Percentiles rank a stretch among this genome's conserved stretches.
phyloP scores from a whole-genome alignment of 2,888 invertebrate species.

The Mythimna albipuncta region DNA sequence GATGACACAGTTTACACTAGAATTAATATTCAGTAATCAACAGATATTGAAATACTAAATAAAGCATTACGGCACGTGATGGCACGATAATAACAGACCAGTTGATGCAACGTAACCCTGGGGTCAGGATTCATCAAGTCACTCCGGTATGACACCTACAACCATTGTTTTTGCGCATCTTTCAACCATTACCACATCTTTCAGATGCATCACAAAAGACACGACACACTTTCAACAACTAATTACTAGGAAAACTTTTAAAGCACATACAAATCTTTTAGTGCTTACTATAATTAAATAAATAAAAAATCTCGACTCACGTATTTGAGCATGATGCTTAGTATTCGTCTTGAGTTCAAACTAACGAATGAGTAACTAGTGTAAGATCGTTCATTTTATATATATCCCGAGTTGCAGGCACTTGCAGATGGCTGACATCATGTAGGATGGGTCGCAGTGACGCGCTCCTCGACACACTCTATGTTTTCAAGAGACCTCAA shows the following conservation, averaged over 20 bases:
- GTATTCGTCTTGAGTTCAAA: slow-evolving; percentile 87
- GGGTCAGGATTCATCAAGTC: slow-evolving; percentile 61
- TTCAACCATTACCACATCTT: slow-evolving; percentile 58
- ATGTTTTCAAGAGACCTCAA: slow-evolving; percentile 68
- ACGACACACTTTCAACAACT: slow-evolving; percentile 74
- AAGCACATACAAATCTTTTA: slow-evolving; percentile 42
- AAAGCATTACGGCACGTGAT: slow-evolving; percentile 20
- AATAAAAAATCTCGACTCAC: slow-evolving; percentile 77
- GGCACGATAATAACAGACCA: slow-evolving; percentile 39
- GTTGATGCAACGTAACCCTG: slow-evolving; percentile 48
- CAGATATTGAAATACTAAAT: slow-evolving; percentile 33
- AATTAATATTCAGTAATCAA: slow-evolving; percentile 3
- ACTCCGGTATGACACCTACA: slow-evolving; percentile 63
- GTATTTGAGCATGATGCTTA: slow-evolving; percentile 89
- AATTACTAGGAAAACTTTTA: slow-evolving; percentile 60
- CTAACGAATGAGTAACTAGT: slow-evolving; percentile 88
- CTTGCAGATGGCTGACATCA: slow-evolving; percentile 86
- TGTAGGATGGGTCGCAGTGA: slow-evolving; percentile 77
- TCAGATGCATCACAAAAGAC: slow-evolving; percentile 65
- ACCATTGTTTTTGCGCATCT: slow-evolving; percentile 68
- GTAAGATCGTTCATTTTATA: slow-evolving; percentile 87
- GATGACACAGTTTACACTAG: neutral
- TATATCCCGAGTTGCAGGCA: slow-evolving; percentile 83
- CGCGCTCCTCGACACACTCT: slow-evolving; percentile 71
- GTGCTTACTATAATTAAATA: slow-evolving; percentile 61